phyloP scores from a whole-genome alignment of 2,113 vertebrate species.

The Sorex araneus region DNA sequence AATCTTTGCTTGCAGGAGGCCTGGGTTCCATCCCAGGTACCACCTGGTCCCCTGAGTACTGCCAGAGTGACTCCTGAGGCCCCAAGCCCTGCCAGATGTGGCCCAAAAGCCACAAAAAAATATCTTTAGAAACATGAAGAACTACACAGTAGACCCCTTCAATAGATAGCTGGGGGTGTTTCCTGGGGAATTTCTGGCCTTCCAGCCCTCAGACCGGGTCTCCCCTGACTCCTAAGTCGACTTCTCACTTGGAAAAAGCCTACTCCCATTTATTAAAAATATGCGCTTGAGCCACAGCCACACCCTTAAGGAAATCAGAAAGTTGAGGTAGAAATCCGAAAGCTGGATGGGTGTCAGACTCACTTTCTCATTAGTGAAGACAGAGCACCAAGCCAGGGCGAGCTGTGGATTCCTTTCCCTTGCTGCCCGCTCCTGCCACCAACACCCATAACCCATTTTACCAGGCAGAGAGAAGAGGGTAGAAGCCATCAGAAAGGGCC shows the following conservation, averaged over 20 bases:
- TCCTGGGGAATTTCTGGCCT: neutral
- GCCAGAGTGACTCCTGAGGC: too few relatives aligned
- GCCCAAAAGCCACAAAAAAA: neutral
- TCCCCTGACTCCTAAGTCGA: neutral
- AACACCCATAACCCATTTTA: neutral
- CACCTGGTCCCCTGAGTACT: too few relatives aligned
- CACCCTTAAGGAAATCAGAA: constrained; percentile 26
- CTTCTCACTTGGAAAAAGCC: neutral
- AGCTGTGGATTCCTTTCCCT: neutral
- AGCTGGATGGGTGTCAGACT: neutral
- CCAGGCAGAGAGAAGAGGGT: neutral
- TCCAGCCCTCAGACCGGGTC: neutral
- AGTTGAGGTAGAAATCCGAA: neutral
- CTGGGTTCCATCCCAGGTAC: too few relatives aligned
- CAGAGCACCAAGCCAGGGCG: too few relatives aligned
- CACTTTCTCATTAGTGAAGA: neutral
- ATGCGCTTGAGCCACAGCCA: neutral
- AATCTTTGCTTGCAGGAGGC: too few relatives aligned
- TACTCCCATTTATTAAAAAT: neutral
- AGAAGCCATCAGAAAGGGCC: neutral
- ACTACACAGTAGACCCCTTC: neutral
- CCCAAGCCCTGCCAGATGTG: too few relatives aligned
- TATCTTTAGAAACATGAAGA: neutral
- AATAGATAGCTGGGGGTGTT: neutral
- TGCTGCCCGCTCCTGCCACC: neutral